phyloP scores from a whole-genome alignment of 2,113 vertebrate genomes.

The Glareola pratincola region DNA sequence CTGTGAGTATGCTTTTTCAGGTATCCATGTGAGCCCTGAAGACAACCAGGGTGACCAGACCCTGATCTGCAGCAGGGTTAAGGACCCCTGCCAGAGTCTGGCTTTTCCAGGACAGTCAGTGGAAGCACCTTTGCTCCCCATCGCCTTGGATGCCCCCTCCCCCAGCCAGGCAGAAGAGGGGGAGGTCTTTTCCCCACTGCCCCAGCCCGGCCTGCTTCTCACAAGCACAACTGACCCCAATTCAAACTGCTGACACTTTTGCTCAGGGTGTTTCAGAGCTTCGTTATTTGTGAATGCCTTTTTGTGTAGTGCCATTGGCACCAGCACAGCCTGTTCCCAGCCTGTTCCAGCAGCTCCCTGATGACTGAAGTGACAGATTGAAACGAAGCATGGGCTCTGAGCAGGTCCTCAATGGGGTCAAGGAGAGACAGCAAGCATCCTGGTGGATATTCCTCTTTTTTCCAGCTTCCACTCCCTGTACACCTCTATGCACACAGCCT shows the following conservation, averaged over 20 bases:
- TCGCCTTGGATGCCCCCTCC: not conserved
- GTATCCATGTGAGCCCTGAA: not conserved
- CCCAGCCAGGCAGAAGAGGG: not conserved
- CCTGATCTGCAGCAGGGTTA: not conserved
- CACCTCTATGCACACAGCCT: not conserved
- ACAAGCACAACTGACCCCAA: not conserved
- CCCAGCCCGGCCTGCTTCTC: not conserved
- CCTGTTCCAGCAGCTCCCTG: conserved; percentile 50
- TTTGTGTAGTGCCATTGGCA: conserved; percentile 30
- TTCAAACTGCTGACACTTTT: conserved; percentile 48
- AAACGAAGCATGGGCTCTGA: not conserved
- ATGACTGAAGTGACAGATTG: not conserved
- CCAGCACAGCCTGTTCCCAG: conserved; percentile 54
- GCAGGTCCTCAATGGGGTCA: conserved; percentile 9
- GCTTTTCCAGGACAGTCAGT: not conserved
- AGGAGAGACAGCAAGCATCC: not conserved
- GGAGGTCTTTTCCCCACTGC: not conserved
- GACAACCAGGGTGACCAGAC: not conserved
- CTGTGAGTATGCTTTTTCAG: not conserved
- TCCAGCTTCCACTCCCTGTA: not conserved
- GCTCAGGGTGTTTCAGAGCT: conserved; percentile 46
- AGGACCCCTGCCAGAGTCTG: not conserved
- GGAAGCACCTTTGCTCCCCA: not conserved
- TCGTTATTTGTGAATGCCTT: conserved; percentile 61
- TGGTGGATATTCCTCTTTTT: not conserved